These are phyloP conservation scores for Troglohyphantes excavatus DNA, from an alignment of 2,888 invertebrate species.

Conservation along the genomic window DNA sequence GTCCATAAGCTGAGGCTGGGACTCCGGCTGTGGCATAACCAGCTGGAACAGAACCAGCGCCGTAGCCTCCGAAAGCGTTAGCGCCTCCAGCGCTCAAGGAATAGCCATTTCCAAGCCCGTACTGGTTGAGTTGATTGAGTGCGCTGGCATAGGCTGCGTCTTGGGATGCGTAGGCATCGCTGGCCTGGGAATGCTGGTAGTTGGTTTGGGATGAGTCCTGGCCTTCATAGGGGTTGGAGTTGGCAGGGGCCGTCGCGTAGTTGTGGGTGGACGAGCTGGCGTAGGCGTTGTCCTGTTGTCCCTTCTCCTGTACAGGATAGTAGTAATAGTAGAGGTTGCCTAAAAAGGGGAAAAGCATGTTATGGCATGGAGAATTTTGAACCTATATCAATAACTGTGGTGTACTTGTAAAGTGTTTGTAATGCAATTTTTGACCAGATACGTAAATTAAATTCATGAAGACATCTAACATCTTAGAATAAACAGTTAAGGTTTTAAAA, in stretches of 20 bases:
- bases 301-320: constrained; percentile 80
- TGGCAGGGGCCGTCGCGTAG: constrained; percentile 72
- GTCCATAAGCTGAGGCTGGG: constrained; percentile 54
- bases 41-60: constrained; percentile 25
- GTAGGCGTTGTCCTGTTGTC: constrained; percentile 76
- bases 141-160: constrained; percentile 71
- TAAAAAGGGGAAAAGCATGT: too few species aligned
- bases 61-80: constrained; percentile 44
- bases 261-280: constrained; percentile 79
- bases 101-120: constrained; percentile 72
- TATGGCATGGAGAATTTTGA: too few species aligned
- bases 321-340: constrained; percentile 80
- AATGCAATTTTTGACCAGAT: too few species aligned
- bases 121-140: constrained; percentile 70
- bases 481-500: too few species aligned
- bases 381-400: too few species aligned
- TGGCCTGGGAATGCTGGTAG: constrained; percentile 64
- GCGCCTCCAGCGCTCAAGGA: constrained; percentile 52
- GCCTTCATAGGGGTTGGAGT: constrained; percentile 62
- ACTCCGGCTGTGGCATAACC: constrained; percentile 61
- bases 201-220: constrained; percentile 56
- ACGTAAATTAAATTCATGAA: too few species aligned
- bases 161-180: constrained; percentile 57
- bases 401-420: too few species aligned
- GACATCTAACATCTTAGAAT: too few species aligned